These are phyloP conservation scores for Haemorhous mexicanus DNA, from an alignment of 2,113 vertebrate genomes.

Conservation along the genomic window DNA sequence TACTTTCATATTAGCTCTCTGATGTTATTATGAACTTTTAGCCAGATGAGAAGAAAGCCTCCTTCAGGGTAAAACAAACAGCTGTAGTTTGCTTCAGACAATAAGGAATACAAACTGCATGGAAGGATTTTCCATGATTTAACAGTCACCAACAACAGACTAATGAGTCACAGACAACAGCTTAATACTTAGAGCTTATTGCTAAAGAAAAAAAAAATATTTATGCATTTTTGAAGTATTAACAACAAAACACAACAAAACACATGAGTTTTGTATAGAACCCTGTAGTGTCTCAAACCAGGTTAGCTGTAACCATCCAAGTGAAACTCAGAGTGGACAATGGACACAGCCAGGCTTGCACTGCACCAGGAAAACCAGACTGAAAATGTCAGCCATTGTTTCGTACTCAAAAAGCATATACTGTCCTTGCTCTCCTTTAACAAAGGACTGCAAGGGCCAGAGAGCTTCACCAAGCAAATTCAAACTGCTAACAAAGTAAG, in stretches of 20 bases:
- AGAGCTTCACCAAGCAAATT: background rate
- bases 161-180: conserved; percentile 14
- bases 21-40: background rate
- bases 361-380: background rate
- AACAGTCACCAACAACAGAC: background rate
- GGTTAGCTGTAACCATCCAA: background rate
- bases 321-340: background rate
- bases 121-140: conserved; percentile 20
- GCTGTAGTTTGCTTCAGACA: background rate
- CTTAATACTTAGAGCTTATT: background rate
- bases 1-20: background rate
- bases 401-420: background rate
- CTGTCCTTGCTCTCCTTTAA: background rate
- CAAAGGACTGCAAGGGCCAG: background rate
- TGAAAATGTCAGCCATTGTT: background rate
- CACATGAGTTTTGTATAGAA: background rate
- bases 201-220: background rate
- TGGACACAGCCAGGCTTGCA: background rate
- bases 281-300: background rate
- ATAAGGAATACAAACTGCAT: background rate
- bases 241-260: background rate
- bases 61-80: conserved; percentile 25
- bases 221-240: background rate
- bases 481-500: background rate
- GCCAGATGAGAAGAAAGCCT: conserved; percentile 6